A percentile compares a stretch with the other conserved stretches of the same genome.
Conservation (phyloP, 2,113 vertebrate genomes). For the Syngnathus scovelli region DNA sequence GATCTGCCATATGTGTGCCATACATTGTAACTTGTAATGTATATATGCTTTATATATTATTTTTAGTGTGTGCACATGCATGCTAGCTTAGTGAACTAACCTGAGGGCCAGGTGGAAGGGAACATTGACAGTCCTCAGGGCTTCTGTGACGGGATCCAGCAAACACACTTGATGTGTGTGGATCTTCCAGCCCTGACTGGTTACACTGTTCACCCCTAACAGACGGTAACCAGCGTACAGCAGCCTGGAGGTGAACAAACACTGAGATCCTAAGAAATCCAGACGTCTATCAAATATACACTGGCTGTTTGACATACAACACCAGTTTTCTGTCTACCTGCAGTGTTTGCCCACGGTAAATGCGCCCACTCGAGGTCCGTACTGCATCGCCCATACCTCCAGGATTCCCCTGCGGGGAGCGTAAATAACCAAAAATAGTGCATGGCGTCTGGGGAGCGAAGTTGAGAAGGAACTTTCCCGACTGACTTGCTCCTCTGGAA, state of each 20-base stretch:
- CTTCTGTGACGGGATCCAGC: slow-evolving; percentile 83
- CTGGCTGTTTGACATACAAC: neutral
- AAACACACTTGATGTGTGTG: slow-evolving; percentile 96
- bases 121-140: slow-evolving; percentile 81
- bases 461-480: slow-evolving; percentile 77
- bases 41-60: too few species aligned
- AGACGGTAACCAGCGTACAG: slow-evolving; percentile 94
- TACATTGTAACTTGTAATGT: too few species aligned
- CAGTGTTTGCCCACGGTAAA: slow-evolving; percentile 97
- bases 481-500: slow-evolving; percentile 83
- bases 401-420: slow-evolving; percentile 90
- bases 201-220: slow-evolving; percentile 98
- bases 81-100: slow-evolving; percentile 56
- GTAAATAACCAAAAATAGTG: slow-evolving; percentile 93
- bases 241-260: slow-evolving; percentile 67
- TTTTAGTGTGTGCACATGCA: neutral
- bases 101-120: slow-evolving; percentile 96
- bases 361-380: slow-evolving; percentile 90
- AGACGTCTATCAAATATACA: neutral
- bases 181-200: slow-evolving; percentile 92
- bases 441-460: slow-evolving; percentile 74
- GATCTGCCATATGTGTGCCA: too few species aligned
- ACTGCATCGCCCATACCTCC: slow-evolving; percentile 95
- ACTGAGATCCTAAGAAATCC: neutral
- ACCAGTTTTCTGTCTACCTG: slow-evolving; percentile 66